Conservation (phyloP, 37 sponge, comb jelly and placozoan genomes). For the Spongilla lacustris region DNA sequence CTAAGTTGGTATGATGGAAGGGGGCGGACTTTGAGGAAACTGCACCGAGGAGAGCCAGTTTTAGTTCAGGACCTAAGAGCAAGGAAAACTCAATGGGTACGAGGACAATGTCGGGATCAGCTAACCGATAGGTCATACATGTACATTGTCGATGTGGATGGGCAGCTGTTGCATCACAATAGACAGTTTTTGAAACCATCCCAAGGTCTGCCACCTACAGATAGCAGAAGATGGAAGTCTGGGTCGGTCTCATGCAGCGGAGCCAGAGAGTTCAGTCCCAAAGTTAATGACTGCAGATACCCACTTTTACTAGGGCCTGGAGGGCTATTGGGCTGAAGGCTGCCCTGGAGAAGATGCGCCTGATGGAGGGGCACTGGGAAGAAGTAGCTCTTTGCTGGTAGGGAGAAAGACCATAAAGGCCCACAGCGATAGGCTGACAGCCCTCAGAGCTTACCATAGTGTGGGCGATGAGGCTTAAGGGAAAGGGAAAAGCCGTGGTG, state of each 20-base stretch:
- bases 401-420: no score
- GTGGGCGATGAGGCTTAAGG: no score
- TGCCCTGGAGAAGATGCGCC: no score
- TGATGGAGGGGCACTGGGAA: no score
- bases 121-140: not conserved
- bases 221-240: not conserved
- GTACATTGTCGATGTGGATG: not conserved
- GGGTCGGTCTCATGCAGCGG: not conserved
- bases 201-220: slow-evolving; percentile 1
- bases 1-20: not conserved
- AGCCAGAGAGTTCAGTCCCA: not conserved
- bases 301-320: no score
- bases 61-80: not conserved
- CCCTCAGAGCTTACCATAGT: no score
- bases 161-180: not conserved
- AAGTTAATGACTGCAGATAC: not conserved
- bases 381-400: no score
- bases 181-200: not conserved
- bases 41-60: not conserved
- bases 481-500: no score
- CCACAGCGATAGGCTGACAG: no score
- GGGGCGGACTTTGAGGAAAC: not conserved
- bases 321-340: no score
- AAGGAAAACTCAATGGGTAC: not conserved
- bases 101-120: not conserved